Percentiles rank a stretch among this genome's conserved stretches.
Conservation (phyloP, 2,888 invertebrate genomes). For the Lasioglossum pauxillum region DNA sequence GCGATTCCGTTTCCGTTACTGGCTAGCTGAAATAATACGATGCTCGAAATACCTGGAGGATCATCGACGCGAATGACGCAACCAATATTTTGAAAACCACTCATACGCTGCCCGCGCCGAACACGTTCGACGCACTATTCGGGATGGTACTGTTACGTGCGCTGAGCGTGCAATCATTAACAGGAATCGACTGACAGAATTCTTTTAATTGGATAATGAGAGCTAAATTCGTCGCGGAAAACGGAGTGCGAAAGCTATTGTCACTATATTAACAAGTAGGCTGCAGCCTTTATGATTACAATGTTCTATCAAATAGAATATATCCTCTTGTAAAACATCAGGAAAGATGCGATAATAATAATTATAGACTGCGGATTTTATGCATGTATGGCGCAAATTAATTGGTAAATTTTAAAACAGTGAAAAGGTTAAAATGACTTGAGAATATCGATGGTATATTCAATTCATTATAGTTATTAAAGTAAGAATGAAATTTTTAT, state of each 20-base stretch:
- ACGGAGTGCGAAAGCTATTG: neutral
- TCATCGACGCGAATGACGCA: slow-evolving; percentile 12
- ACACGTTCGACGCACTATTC: neutral
- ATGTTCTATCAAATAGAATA: neutral
- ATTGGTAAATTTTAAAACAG: too few relatives aligned
- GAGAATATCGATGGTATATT: too few relatives aligned
- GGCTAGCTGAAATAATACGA: slow-evolving; percentile 39
- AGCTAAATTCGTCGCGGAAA: neutral
- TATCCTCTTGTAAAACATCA: too few relatives aligned
- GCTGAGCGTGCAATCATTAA: neutral
- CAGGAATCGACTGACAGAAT: neutral
- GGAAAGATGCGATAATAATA: too few relatives aligned
- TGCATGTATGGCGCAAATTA: too few relatives aligned
- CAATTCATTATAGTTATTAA: too few relatives aligned
- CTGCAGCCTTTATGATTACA: neutral
- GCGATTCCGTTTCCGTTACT: slow-evolving; percentile 35
- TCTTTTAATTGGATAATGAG: neutral
- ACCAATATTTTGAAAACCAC: slow-evolving; percentile 6
- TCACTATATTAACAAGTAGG: neutral
- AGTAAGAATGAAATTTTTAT: too few relatives aligned
- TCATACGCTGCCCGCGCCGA: neutral
- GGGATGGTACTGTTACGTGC: neutral
- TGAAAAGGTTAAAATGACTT: too few relatives aligned
- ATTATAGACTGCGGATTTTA: too few relatives aligned
- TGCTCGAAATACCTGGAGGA: slow-evolving; percentile 21